Conservation (phyloP, 2,113 vertebrate genomes). For the Platichthys flesus region DNA sequence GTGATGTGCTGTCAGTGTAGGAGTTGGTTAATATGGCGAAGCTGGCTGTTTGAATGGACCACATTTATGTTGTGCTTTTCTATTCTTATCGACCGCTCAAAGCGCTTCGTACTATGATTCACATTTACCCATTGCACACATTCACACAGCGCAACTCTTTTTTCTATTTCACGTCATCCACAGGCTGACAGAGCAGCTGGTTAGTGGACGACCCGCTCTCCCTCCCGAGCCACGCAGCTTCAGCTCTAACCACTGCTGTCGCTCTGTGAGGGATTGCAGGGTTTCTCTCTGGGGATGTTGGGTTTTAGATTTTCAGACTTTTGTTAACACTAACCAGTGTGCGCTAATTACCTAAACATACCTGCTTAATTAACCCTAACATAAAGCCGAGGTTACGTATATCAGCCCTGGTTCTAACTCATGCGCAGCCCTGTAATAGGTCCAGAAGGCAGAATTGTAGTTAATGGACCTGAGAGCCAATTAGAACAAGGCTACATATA, state of each 20-base stretch:
- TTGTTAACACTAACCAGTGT: neutral
- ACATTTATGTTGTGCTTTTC: too few species aligned
- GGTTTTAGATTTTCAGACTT: neutral
- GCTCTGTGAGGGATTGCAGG: neutral
- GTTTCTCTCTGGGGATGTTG: neutral
- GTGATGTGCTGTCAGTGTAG: neutral
- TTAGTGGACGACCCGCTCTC: neutral
- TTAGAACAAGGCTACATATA: neutral
- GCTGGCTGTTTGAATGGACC: neutral
- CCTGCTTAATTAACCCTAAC: conserved; percentile 13
- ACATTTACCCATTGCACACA: neutral
- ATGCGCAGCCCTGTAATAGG: neutral
- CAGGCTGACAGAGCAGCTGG: neutral
- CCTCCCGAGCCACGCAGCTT: neutral
- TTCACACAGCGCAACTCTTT: neutral
- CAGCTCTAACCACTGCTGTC: neutral
- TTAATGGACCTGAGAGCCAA: neutral
- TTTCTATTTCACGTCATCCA: neutral
- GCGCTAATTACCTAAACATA: conserved; percentile 5
- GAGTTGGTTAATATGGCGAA: neutral
- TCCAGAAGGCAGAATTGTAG: neutral
- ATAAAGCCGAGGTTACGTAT: neutral
- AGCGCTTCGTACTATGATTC: neutral
- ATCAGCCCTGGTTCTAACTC: neutral
- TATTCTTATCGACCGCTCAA: neutral